Base-by-base conservation (phyloP, 1,140 invertebrate genomes). In the Chironomus striatipennis region DNA sequence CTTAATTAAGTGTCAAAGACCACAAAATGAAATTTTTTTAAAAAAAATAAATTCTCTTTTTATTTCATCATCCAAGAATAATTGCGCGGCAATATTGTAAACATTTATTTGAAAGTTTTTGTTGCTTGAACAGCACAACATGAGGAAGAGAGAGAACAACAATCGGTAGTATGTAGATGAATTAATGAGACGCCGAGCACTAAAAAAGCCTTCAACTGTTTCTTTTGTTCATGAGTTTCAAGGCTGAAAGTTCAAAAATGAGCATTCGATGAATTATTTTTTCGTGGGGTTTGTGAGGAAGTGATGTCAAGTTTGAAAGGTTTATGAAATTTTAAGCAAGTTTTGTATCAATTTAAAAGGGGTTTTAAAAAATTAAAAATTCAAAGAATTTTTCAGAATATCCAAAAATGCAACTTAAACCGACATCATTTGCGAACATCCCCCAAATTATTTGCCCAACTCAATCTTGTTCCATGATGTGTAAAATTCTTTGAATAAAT, bases 161-260 rank as follows among this genome's bases (percentile, higher is more conserved):
- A 57, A 57, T 57, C 47, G n/a, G 47, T 57, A 57, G 47, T 57
- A n/a, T 57, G n/a, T 5, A 57, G 47, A 57, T 12, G 47, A 57
- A 57, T 57, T 57, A 57, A 57, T 57, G 47, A 57, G 47, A 57
- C 47, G 47, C 47, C 47, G n/a, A 57, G 47, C 47, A 57, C 12
- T 57, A 57, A n/a, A 57, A 57, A 57, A 57, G n/a, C 47, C 47
- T 57, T 57, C 47, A 57, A 57, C 47, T 57, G 47, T 57, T 57
- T 57, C 47, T 57, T 57, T 57, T 57, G 12, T 57, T 5, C 47
- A 10, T 15, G 43, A 57, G 12, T 57, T 57, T 57, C 47, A 57
- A 57, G 47, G 47, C 47, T 57, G 12, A 57, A 57, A 57, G 47
- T 47, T 47, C 43, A 47, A 47, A 47, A 34, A 34, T 34, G 24